phyloP scores from a whole-genome alignment of 2,797 vertebrate species.

The Epinephelus awoara region DNA sequence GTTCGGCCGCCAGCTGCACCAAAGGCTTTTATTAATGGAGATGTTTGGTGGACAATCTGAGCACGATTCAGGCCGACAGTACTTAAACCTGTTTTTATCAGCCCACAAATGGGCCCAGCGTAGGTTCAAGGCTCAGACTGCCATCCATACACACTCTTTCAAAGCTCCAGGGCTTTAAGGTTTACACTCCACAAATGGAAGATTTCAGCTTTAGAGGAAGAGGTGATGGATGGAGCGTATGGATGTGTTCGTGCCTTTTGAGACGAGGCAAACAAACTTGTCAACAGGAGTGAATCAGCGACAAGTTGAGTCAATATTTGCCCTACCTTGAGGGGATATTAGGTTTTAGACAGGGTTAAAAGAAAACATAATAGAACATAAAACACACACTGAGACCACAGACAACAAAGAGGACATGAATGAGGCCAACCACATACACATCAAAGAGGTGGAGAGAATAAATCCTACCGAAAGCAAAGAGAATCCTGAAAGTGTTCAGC shows the following conservation, averaged over 20 bases:
- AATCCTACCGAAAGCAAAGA: conserved; percentile 1
- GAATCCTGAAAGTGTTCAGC: neutral
- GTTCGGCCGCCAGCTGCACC: conserved; percentile 56
- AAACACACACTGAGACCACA: neutral
- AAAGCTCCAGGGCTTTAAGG: neutral
- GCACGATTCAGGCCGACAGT: conserved; percentile 44
- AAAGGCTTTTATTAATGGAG: conserved; percentile 52
- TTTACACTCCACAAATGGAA: neutral
- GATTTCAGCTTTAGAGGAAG: neutral
- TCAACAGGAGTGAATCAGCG: conserved; percentile 53
- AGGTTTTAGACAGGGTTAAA: conserved; percentile 21
- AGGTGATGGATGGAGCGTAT: conserved; percentile 4
- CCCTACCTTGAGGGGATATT: conserved; percentile 40
- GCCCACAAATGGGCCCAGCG: conserved; percentile 39
- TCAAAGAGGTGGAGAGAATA: conserved; percentile 9
- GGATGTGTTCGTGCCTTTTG: conserved; percentile 26
- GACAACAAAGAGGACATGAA: conserved; percentile 19
- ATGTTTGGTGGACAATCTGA: conserved; percentile 59
- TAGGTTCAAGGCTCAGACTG: conserved; percentile 39
- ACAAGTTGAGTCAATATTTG: conserved; percentile 64
- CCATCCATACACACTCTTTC: conserved; percentile 1
- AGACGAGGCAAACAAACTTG: conserved; percentile 44
- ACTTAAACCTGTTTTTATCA: conserved; percentile 58
- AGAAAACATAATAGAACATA: conserved; percentile 3
- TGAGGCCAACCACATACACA: neutral